These are phyloP conservation scores for Rhizomys pruinosus DNA, from an alignment of 2,113 vertebrate species.

Conservation along the genomic window DNA sequence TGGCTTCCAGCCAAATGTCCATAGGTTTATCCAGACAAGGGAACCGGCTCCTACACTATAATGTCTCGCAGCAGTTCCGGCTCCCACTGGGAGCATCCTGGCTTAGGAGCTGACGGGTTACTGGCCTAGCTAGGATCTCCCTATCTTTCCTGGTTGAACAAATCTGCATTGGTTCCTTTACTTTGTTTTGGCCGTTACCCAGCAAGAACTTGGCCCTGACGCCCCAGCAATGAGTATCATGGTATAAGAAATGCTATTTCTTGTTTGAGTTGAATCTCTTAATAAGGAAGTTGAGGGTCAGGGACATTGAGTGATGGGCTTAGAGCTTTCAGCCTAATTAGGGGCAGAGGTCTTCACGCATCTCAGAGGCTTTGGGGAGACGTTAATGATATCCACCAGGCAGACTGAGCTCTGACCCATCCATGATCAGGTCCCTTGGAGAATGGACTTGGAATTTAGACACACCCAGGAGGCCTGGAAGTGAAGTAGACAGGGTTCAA, in stretches of 20 bases:
- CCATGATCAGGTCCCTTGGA: background rate
- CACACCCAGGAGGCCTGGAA: background rate
- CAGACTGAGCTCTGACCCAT: conserved; percentile 20
- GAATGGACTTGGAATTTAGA: conserved; percentile 9
- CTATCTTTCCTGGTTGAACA: background rate
- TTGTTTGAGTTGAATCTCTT: conserved; percentile 51
- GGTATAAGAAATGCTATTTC: background rate
- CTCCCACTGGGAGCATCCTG: background rate
- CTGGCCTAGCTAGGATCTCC: background rate
- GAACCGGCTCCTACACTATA: background rate
- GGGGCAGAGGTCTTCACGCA: conserved; percentile 71
- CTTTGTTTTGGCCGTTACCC: background rate
- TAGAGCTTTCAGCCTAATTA: conserved; percentile 71
- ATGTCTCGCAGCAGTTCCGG: background rate
- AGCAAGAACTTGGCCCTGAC: background rate
- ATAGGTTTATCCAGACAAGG: background rate
- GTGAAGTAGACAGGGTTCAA: background rate
- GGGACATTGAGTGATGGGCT: conserved; percentile 73
- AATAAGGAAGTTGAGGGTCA: conserved; percentile 63
- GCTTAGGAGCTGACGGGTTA: background rate
- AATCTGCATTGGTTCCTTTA: background rate
- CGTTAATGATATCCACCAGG: conserved; percentile 50
- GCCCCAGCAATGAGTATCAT: background rate
- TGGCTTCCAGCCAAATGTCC: background rate
- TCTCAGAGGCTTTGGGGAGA: conserved; percentile 51